phyloP scores from a whole-genome alignment of 2,797 vertebrate genomes.

The Chromis chromis region DNA sequence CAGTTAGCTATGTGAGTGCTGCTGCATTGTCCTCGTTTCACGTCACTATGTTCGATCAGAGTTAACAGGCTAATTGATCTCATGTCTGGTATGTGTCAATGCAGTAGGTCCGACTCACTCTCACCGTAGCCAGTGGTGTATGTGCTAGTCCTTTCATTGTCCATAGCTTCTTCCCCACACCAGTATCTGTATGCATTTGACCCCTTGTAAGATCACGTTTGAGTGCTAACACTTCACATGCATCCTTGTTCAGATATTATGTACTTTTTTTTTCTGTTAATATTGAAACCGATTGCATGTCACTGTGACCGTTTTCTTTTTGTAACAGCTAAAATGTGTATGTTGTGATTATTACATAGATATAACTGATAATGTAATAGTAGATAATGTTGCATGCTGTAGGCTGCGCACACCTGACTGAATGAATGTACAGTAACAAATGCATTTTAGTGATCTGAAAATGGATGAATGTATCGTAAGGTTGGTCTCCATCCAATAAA shows the following conservation, averaged over 20 bases:
- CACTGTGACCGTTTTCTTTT: conserved; percentile 14
- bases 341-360: conserved; percentile 17
- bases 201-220: conserved; percentile 11
- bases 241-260: conserved; percentile 36
- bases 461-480: conserved; percentile 73
- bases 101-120: conserved; percentile 60
- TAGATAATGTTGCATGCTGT: conserved; percentile 57
- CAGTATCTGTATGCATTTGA: conserved; percentile 52
- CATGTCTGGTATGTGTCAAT: conserved; percentile 65
- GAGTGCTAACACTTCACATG: conserved; percentile 37
- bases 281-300: conserved; percentile 52
- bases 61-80: conserved; percentile 49
- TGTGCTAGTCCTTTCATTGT: conserved; percentile 42
- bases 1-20: conserved; percentile 30
- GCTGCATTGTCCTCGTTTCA: conserved; percentile 50
- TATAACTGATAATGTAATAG: conserved; percentile 18
- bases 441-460: conserved; percentile 70
- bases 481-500: conserved; percentile 69
- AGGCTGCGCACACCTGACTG: conserved; percentile 36
- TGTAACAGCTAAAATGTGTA: conserved; percentile 20
- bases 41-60: conserved; percentile 49
- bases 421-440: conserved; percentile 62
- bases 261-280: conserved; percentile 33
- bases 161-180: conserved; percentile 35
- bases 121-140: conserved; percentile 50